Percentiles rank a stretch among this genome's conserved stretches.
Conservation (phyloP, 2,888 invertebrate genomes). For the Corythucha ciliata region DNA sequence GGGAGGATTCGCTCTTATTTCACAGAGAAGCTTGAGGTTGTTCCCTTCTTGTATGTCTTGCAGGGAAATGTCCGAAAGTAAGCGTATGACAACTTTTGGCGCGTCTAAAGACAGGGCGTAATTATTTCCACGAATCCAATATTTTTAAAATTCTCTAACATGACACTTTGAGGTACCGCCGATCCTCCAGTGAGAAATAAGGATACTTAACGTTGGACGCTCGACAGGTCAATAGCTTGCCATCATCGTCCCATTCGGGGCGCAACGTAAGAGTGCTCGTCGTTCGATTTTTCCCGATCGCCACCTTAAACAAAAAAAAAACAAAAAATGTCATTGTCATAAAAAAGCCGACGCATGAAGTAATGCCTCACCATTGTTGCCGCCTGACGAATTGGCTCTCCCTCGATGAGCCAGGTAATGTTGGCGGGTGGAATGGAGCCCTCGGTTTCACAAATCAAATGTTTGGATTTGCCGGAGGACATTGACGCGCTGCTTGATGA, state of each 20-base stretch:
- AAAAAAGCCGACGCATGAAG: too few species aligned
- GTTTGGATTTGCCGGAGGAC: constrained; percentile 62
- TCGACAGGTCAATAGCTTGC: constrained; percentile 69
- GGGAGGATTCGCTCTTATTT: constrained; percentile 66
- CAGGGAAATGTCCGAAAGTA: constrained; percentile 54
- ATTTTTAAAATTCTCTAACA: constrained; percentile 54
- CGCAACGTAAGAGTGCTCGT: constrained; percentile 62
- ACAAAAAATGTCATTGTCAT: neutral
- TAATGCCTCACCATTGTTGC: constrained; percentile 52
- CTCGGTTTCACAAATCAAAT: constrained; percentile 67
- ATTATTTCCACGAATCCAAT: neutral
- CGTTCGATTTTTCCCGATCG: constrained; percentile 56
- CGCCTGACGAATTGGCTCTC: constrained; percentile 54
- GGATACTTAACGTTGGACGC: constrained; percentile 82
- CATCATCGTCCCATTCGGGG: constrained; percentile 69
- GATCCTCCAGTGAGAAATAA: constrained; percentile 68
- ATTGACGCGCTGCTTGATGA: constrained; percentile 56
- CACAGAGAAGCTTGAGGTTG: constrained; percentile 66
- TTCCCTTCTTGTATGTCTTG: constrained; percentile 62
- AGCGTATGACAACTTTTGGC: constrained; percentile 61
- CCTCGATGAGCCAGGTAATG: constrained; percentile 70
- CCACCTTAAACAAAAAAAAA: constrained; percentile 44
- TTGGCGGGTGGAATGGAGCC: constrained; percentile 77
- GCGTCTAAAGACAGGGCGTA: constrained; percentile 53
- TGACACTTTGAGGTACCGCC: constrained; percentile 65